Evolutionary conservation across 2,113 vertebrate genomes (phyloP), one percentile per base, ranked within the genome.

Genomic region (Cavia porcellus): DNA sequence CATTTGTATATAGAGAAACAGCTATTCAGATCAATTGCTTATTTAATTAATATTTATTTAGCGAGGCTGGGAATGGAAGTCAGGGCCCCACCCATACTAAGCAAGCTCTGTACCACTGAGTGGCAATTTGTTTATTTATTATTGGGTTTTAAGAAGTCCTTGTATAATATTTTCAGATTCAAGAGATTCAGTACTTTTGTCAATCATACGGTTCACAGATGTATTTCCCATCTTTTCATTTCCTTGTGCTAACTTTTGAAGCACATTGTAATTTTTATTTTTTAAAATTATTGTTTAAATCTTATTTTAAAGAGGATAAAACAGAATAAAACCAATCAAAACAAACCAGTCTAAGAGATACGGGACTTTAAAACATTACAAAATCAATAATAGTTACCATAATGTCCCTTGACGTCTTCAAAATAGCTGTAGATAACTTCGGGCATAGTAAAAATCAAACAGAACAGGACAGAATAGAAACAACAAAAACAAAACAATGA

Each of bases 241-340:
- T 81, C 83, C 47, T 89, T 93, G 92, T 95, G 50, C 55, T 92
- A 82, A 45, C 22, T 22, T 90, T 90, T 74, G 77, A 96, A 96
- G 59, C 42, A 97, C 13, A 92, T n/a, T n/a, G n/a, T n/a, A 47
- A 61, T 42, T 85, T 35, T 64, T 70, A 77, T 82, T 93, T 85
- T 92, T 52, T 52, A 8, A 52, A 52, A 52, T 52, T 52, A 52
- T 52, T 52, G 8, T 52, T 52, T 52, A 52, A 6, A 52, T 52
- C 11, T 52, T 50, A 8, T 52, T 52, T 52, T 52, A 52, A 52
- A 52, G 50, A 52, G 50, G 50, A 52, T 52, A 52, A 52, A 52
- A 52, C 9, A 52, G 50, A 52, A 52, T 52, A 52, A 52, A 52
- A 52, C 9, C 50, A 52, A 52, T 52, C 50, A 52, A 52, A 52